Evolutionary conservation across 2,797 vertebrate genomes (phyloP), one percentile per base, ranked within the genome.

Genomic region (Pseudochromis fuscus): DNA sequence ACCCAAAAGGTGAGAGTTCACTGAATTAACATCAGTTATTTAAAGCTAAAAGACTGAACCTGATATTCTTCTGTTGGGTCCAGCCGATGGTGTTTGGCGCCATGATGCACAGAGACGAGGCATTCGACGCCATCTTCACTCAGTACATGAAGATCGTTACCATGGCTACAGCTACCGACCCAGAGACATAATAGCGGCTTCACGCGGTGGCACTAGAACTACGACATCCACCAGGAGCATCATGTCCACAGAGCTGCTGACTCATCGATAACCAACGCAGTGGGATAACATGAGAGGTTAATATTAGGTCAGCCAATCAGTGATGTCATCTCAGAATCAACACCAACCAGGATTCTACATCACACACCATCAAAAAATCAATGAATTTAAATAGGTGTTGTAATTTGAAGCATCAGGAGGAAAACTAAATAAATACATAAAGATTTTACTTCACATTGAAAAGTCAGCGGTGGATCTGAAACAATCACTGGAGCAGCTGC

Each of bases 11-110:
- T 99, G 88, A 89, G 66, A 23, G 49, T 24, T 45, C n/a, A 24
- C 28, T 15, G 4, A 23, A n/a, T n/a, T n/a, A n/a, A n/a, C n/a
- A n/a, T n/a, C n/a, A n/a, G n/a, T n/a, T n/a, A n/a, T n/a, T n/a
- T n/a, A n/a, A n/a, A n/a, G n/a, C n/a, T n/a, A n/a, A n/a, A n/a
- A n/a, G n/a, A n/a, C 15, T 52, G 7, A 23, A 38, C 45, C 46
- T 67, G 7, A 35, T 16, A 5, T 21, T 50, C 15, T 35, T 77
- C 31, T 72, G 55, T 67, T 59, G 2, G 52, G 13, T 56, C 24
- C 91, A 99, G 98, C 98, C 97, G 38, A 94, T 99, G 77, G 96
- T 99, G 74, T 99, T 99, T 3, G 98, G 98, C 24, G 97, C 97
- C 81, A 99, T 99, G 98, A 95, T 96, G 76, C 97, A 99, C 89